Percentiles rank a stretch among this genome's conserved stretches.
phyloP scores from a whole-genome alignment of 2,888 invertebrate genomes.

The Hyposoter didymator region DNA sequence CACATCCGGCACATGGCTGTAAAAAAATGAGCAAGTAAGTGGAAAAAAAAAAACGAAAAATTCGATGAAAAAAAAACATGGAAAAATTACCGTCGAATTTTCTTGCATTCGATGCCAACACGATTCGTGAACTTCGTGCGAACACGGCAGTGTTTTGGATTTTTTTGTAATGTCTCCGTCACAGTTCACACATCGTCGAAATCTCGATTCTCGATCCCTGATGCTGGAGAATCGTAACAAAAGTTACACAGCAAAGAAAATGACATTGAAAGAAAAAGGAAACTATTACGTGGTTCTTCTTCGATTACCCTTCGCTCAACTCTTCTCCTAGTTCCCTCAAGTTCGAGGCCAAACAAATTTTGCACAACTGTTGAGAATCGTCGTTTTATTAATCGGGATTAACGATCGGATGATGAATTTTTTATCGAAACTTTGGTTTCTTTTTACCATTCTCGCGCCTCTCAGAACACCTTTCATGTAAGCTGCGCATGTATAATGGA shows the following conservation, averaged over 20 bases:
- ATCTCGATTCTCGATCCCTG: not conserved
- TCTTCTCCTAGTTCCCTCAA: no score
- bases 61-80: not conserved
- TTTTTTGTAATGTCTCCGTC: not conserved
- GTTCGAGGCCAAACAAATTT: not conserved
- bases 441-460: not conserved
- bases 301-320: slow-evolving; percentile 7
- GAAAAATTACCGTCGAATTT: slow-evolving; percentile 10
- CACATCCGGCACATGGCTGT: slow-evolving; percentile 30
- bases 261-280: not conserved
- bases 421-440: not conserved
- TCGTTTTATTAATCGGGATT: not conserved
- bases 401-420: not conserved
- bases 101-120: slow-evolving; percentile 17
- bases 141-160: not conserved
- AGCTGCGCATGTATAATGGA: slow-evolving; percentile 25
- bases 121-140: not conserved
- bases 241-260: not conserved
- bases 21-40: not conserved
- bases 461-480: not conserved
- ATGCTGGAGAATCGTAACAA: not conserved
- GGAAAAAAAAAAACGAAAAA: not conserved
- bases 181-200: not conserved
- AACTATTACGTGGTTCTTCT: not conserved
- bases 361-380: slow-evolving; percentile 26